Conservation (phyloP, 2,113 vertebrate species). For the Lontra canadensis region DNA sequence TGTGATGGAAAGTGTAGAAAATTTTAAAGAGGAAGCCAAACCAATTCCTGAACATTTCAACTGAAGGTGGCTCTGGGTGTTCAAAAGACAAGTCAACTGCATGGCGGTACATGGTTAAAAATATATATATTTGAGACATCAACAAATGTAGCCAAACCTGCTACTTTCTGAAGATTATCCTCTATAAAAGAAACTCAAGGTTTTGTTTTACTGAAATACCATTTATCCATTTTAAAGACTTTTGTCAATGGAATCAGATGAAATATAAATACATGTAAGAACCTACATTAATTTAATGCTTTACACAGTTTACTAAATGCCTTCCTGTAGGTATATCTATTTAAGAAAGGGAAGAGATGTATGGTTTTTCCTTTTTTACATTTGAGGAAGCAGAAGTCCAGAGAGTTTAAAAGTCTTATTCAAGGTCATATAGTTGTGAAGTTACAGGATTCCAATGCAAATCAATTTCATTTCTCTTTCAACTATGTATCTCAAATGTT, state of each 20-base stretch:
- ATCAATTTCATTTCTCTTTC: not conserved
- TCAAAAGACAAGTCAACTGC: conserved; percentile 14
- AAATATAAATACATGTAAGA: not conserved
- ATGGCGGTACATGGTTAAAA: not conserved
- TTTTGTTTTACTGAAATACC: conserved; percentile 32
- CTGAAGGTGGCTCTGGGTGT: not conserved
- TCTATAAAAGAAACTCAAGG: conserved; percentile 38
- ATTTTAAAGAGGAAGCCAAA: not conserved
- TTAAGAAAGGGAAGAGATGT: not conserved
- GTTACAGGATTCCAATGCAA: not conserved
- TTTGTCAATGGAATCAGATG: not conserved
- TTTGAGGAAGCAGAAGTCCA: not conserved
- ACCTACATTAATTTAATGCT: not conserved
- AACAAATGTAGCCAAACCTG: not conserved
- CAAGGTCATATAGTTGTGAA: not conserved
- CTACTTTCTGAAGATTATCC: not conserved
- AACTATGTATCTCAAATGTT: not conserved
- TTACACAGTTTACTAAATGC: not conserved
- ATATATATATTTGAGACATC: not conserved
- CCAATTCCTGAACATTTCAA: not conserved
- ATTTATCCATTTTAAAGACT: not conserved
- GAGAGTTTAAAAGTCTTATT: not conserved
- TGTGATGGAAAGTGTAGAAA: not conserved
- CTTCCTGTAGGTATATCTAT: not conserved
- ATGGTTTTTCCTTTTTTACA: not conserved